Evolutionary conservation across 2,888 invertebrate genomes (phyloP), one percentile per base, ranked within the genome.

Genomic region (Argyra leucocephala): DNA sequence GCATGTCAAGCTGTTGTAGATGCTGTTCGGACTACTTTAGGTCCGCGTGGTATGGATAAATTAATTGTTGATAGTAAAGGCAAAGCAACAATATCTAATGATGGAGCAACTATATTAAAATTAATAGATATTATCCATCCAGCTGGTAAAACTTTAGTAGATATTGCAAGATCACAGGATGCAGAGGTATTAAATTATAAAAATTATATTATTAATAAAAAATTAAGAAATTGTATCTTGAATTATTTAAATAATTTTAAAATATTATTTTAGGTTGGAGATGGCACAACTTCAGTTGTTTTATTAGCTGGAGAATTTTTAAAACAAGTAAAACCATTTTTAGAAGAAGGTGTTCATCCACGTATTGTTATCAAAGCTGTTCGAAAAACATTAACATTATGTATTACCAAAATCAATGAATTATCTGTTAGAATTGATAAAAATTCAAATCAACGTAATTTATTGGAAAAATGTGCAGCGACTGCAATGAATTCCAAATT

Each of bases 31-130:
- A 99, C 99, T 1, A 99, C 99, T 0, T 83, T 99, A 59, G 99
- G 99, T 61, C 99, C 99, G 7, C 87, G 99, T 31, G 99, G 99
- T 69, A 96, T 99, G 96, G 99, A 99, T 81, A 99, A 99, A 79
- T 83, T 99, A 64, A 95, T 99, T 67, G 96, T 99, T 0, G 91
- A 94, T 76, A 84, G 85, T 68, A 84, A 85, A 70, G 95, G 96
- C 66, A 94, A 92, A 76, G 91, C 96, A 0, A 96, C 96, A 3
- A 98, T 99, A 72, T 98, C 98, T 1, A 99, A 99, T 76, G 99
- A 99, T 81, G 99, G 99, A 18, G 99, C 99, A 7, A 99, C 99
- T 0, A 98, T 99, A 69, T 88, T 99, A 86, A 98, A 97, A 81
- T 84, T 96, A n/a, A 77, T 99, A 72, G 97, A 99, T 75, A 91